Evolutionary conservation across 1,140 invertebrate species (phyloP).

Genomic region (Physella acuta): DNA sequence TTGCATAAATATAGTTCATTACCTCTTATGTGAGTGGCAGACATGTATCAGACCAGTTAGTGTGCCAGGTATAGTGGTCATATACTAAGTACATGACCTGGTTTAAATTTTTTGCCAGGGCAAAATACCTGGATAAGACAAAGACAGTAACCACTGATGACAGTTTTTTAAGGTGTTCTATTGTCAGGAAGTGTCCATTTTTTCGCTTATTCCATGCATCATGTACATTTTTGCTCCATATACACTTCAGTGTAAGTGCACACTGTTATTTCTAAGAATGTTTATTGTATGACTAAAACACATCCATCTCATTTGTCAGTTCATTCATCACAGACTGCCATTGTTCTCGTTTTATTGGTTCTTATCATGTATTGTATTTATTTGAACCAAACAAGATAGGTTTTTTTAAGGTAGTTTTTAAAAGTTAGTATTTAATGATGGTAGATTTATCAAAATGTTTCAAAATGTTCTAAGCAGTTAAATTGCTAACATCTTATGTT

Average conservation of each 20-base stretch:
- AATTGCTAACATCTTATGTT: too few species aligned
- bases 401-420: too few species aligned
- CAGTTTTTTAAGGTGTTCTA: neutral
- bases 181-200: neutral
- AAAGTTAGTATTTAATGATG: too few species aligned
- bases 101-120: neutral
- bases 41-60: too few species aligned
- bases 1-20: neutral
- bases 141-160: neutral
- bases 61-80: too few species aligned
- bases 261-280: neutral
- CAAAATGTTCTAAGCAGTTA: too few species aligned
- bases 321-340: neutral
- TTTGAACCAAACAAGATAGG: too few species aligned
- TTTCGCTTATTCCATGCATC: neutral
- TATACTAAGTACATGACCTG: conserved; percentile 1
- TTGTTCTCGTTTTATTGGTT: too few species aligned
- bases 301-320: conserved; percentile 1
- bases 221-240: neutral
- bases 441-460: too few species aligned
- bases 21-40: neutral
- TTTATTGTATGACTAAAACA: neutral
- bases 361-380: neutral
- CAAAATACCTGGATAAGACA: neutral
- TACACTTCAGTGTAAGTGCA: neutral